These are phyloP conservation scores for Prorops nasuta DNA, from an alignment of 1,140 invertebrate genomes.

Conservation along the genomic window DNA sequence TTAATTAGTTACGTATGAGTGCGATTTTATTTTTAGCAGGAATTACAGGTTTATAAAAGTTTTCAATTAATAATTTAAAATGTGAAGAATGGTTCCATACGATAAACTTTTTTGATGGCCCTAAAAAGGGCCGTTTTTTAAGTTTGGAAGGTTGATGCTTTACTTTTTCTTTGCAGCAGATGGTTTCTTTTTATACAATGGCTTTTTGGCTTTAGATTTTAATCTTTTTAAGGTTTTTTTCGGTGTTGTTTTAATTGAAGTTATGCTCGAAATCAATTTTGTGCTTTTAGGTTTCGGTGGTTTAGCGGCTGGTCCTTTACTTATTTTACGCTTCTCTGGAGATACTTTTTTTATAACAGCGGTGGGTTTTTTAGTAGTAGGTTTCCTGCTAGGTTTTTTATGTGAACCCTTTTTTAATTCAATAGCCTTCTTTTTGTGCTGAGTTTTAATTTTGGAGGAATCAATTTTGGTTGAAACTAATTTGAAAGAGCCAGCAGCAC, in stretches of 20 bases:
- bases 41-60: too few species aligned
- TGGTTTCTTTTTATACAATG: conserved; percentile 7
- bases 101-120: conserved; percentile 13
- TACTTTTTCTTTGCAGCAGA: conserved; percentile 15
- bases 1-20: too few species aligned
- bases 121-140: conserved; percentile 19
- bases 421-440: conserved; percentile 9
- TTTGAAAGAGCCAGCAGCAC: conserved; percentile 13
- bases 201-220: conserved; percentile 7
- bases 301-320: conserved; percentile 21
- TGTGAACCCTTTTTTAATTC: conserved; percentile 39
- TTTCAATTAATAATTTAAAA: too few species aligned
- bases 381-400: conserved; percentile 26
- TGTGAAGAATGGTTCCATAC: too few species aligned
- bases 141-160: neutral
- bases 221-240: conserved; percentile 5
- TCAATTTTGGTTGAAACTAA: neutral
- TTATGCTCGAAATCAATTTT: conserved; percentile 7
- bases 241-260: neutral
- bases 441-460: neutral
- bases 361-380: conserved; percentile 13
- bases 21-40: too few species aligned
- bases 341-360: neutral
- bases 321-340: conserved; percentile 15
- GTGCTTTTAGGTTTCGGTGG: conserved; percentile 18